Evolutionary conservation across 2,113 vertebrate species (phyloP).

Genomic region (Riparia riparia): DNA sequence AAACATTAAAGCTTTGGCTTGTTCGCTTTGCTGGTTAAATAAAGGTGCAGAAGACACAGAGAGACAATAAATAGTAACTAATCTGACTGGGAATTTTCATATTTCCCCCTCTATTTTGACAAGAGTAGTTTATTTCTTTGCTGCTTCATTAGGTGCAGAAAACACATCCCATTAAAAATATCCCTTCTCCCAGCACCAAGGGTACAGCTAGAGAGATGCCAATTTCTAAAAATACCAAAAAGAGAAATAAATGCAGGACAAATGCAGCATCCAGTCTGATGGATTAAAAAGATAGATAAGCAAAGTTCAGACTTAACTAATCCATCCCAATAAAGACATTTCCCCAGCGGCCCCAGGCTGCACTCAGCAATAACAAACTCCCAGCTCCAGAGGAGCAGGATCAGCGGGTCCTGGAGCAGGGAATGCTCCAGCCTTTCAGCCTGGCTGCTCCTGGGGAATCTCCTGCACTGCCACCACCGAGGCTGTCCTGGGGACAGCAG

Average conservation of each 20-base stretch:
- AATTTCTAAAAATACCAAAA: slow-evolving; percentile 2
- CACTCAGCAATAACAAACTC: background rate
- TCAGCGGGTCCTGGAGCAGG: background rate
- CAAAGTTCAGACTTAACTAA: background rate
- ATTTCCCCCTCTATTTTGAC: background rate
- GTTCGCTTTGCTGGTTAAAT: background rate
- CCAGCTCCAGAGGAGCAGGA: background rate
- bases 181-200: background rate
- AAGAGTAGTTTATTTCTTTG: background rate
- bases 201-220: background rate
- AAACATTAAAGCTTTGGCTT: background rate
- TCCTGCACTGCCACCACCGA: background rate
- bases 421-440: background rate
- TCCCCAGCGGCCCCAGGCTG: background rate
- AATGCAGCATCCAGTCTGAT: background rate
- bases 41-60: background rate
- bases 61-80: background rate
- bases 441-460: background rate
- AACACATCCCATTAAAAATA: background rate
- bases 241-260: background rate
- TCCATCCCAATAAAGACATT: background rate
- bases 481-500: background rate
- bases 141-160: background rate
- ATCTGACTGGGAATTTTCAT: background rate
- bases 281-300: background rate